Evolutionary conservation across 2,797 vertebrate species (phyloP).

Genomic region (Urosaurus nigricauda): DNA sequence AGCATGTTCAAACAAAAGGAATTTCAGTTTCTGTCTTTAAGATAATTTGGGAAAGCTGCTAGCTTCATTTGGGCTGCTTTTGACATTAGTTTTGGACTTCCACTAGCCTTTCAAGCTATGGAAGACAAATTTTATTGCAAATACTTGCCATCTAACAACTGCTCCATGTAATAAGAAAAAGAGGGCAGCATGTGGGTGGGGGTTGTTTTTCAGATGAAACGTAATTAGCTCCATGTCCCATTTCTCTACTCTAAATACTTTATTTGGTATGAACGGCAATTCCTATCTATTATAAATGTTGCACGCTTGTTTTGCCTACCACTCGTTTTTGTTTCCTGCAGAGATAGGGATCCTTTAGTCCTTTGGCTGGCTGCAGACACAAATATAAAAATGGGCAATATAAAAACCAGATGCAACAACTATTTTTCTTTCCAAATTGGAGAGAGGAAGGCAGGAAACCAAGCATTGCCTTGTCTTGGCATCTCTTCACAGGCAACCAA

Average conservation of each 20-base stretch:
- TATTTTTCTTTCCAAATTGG: not conserved
- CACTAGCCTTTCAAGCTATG: not conserved
- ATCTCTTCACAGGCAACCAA: not conserved
- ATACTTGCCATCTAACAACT: not conserved
- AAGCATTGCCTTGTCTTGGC: not conserved
- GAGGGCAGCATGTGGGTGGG: too few species aligned
- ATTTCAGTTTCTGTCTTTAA: not conserved
- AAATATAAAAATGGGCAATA: not conserved
- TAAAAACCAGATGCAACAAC: not conserved
- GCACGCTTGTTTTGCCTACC: not conserved
- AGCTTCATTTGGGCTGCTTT: not conserved
- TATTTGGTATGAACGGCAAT: not conserved
- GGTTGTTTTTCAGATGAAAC: not conserved
- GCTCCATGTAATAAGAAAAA: not conserved
- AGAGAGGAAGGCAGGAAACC: not conserved
- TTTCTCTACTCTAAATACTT: constrained; percentile 9
- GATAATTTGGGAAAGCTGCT: not conserved
- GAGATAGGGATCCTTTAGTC: not conserved
- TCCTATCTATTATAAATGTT: not conserved
- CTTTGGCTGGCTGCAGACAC: not conserved
- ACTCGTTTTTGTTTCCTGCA: not conserved
- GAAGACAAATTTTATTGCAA: not conserved
- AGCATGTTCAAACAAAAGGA: not conserved
- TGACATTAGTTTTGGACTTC: not conserved
- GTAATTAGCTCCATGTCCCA: not conserved